Base-by-base conservation (phyloP, 2,797 vertebrate species). In the Pipistrellus pipistrellus region DNA sequence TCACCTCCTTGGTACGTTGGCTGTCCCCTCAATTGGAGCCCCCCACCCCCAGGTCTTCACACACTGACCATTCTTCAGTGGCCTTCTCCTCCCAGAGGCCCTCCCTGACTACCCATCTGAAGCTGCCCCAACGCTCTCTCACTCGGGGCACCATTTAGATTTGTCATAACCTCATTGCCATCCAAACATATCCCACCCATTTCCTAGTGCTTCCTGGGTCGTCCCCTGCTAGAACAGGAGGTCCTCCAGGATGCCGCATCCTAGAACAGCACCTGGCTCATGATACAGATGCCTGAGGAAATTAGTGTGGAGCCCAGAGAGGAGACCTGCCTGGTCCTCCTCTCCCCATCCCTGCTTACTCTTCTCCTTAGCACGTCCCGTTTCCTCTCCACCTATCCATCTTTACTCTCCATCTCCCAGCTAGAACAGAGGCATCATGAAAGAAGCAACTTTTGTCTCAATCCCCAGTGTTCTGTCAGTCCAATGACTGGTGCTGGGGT, bases 341-440 rank as follows among this genome's bases (percentile, higher is more conserved):
- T 48, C 38, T 53, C 32, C 46, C 3, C 0, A 0, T 3, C 23
- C 20, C 64, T 14, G 38, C 77, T 51, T 30, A 6, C n/a, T 53
- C 71, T 9, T 18, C 90, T 81, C 46, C 73, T 66, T 27, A 66
- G 66, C 23, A 1, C 23, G 15, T 2, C 4, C 32, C 3, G 1
- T 27, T 30, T 14, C 21, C 83, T 13, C 10, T 11, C 12, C 62
- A 18, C 0, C 1, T 2, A 7, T 55, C 35, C 32, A 18, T 46
- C 72, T 71, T 55, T 51, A 23, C 32, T 53, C 44, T 44, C 44
- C 5, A 0, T 64, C 55, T 71, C 80, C 88, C 23, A 13, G 10
- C 75, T 18, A 27, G 85, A 51, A 35, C n/a, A 80, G 81, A 51
- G 21, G 48, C 44, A 38, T 53, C 23, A 18, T 5, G 18, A n/a